Evolutionary conservation across 2,888 invertebrate genomes (phyloP), one percentile per base, ranked within the genome.

Genomic region (Eilema griseolum): DNA sequence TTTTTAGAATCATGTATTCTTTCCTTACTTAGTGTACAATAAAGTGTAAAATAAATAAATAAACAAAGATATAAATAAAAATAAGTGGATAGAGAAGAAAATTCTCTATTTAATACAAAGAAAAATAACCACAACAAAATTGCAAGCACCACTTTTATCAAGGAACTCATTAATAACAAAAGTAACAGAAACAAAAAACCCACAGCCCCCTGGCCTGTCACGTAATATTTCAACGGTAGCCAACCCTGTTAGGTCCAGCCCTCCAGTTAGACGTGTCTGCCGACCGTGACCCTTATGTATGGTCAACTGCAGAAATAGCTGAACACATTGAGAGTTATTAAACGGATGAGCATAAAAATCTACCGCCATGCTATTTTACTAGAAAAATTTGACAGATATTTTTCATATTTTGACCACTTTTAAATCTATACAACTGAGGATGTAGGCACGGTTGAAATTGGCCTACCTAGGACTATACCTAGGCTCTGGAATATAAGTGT

Each of bases 231-330:
- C 31, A 24, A 1, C 1, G 69, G 37, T 60, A 65, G 28, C 82
- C 66, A 80, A 31, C 80, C 80, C 81, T 81, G 61, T 41, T 66
- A 11, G 20, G 28, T 75, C 61, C 69, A 61, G 70, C 67, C 70
- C 71, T 75, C 74, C 76, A 72, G 66, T 62, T 70, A 71, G 57
- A 73, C 66, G 66, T 60, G 72, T 61, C 69, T 70, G 64, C 4
- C 73, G 76, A 71, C 82, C 83, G 72, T 79, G 83, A 83, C 79
- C 82, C 79, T 66, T 65, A 61, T 69, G 59, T 62, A 67, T 37
- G 20, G 66, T 66, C 33, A 66, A 33, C 31, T 57, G 23, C 33
- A 20, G 7, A 66, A 66, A 57, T 57, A 33, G 33, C 33, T 66
- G 20, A 37, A 57, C 11, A 14, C 10, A 20, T 24, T 16, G 14